phyloP scores from a whole-genome alignment of 2,888 invertebrate genomes.

The Cephus nigrinus region DNA sequence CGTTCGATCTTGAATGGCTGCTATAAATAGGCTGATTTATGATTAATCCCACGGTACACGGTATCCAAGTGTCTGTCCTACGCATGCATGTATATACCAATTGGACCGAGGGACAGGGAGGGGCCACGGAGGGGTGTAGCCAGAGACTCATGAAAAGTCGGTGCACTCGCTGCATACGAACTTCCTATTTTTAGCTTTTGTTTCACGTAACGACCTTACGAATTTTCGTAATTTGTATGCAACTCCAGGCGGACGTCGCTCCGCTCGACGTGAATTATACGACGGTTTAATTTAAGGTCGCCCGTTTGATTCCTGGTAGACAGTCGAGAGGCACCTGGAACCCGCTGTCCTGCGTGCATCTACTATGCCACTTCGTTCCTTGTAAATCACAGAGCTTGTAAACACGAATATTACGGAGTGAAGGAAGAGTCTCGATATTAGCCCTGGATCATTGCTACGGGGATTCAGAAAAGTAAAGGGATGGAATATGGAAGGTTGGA shows the following conservation, averaged over 20 bases:
- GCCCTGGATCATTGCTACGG: background rate
- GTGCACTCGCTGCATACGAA: slow-evolving; percentile 16
- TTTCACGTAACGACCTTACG: slow-evolving; percentile 46
- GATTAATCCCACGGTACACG: slow-evolving; percentile 11
- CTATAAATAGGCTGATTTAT: slow-evolving; percentile 16
- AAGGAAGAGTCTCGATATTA: background rate
- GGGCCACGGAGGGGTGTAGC: background rate
- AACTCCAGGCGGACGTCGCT: slow-evolving; percentile 45
- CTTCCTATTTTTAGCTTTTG: slow-evolving; percentile 24
- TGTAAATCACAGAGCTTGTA: background rate
- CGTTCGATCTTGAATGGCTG: slow-evolving; percentile 23
- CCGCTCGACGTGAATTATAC: slow-evolving; percentile 60
- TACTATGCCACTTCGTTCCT: background rate
- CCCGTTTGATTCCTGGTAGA: slow-evolving; percentile 57
- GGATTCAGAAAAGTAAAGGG: background rate
- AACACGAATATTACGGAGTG: background rate
- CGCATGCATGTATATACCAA: background rate
- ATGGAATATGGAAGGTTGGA: background rate
- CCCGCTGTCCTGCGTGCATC: background rate
- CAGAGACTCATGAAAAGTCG: background rate
- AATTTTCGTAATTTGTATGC: slow-evolving; percentile 60
- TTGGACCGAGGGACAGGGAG: background rate
- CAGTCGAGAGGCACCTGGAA: slow-evolving; percentile 26
- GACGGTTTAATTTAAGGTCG: slow-evolving; percentile 62
- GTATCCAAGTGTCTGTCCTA: background rate